These are phyloP conservation scores for human DNA, from an alignment of 2,113 vertebrate genomes.

Conservation along the genomic window DNA sequence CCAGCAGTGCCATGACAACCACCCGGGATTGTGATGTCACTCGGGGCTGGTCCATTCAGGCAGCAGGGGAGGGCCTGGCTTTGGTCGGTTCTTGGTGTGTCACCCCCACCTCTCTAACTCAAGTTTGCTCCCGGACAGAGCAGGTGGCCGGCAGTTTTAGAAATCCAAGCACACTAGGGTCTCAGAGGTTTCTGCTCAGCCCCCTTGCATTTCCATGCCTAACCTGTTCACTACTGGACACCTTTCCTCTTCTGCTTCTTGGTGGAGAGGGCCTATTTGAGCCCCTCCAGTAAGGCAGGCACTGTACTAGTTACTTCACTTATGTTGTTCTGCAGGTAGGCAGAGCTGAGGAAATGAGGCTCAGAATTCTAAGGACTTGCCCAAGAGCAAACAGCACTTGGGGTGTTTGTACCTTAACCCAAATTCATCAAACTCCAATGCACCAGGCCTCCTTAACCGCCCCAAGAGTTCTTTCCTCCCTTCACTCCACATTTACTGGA, in stretches of 20 bases:
- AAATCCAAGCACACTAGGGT: not conserved
- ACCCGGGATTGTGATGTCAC: slow-evolving; percentile 61
- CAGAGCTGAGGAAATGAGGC: not conserved
- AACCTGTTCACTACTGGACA: not conserved
- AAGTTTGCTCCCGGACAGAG: not conserved
- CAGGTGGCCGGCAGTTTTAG: not conserved
- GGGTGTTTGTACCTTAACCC: not conserved
- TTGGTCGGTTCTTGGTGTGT: not conserved
- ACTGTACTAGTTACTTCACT: not conserved
- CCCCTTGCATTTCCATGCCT: fast-evolving
- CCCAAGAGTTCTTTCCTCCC: not conserved
- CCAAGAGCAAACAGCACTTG: not conserved
- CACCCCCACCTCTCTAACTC: fast-evolving
- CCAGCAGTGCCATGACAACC: slow-evolving; percentile 2
- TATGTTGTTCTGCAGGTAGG: not conserved
- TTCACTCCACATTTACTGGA: not conserved
- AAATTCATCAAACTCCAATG: not conserved
- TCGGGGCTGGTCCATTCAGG: slow-evolving; percentile 19
- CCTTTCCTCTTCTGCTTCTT: not conserved
- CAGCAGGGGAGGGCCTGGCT: not conserved
- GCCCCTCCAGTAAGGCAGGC: not conserved
- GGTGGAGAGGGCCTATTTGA: not conserved
- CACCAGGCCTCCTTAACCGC: not conserved
- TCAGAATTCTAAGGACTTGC: not conserved
- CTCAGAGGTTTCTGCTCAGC: not conserved